phyloP scores from a whole-genome alignment of 2,888 invertebrate species.

The Tiphia femorata region DNA sequence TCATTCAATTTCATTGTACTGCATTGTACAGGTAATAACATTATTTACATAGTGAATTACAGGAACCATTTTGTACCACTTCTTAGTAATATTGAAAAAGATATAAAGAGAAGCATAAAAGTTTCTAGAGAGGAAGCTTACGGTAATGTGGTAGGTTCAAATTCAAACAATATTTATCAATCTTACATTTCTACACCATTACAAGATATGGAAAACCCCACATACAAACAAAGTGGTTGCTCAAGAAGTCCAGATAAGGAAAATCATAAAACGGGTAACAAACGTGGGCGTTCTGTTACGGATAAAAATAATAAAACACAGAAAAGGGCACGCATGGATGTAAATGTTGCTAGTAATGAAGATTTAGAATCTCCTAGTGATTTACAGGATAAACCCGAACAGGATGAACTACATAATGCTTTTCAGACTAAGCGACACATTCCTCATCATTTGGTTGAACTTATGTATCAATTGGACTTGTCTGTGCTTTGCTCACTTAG shows the following conservation, averaged over 20 bases:
- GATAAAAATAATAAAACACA: too few relatives aligned
- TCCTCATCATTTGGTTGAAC: conserved; percentile 41
- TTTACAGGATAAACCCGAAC: conserved; percentile 1
- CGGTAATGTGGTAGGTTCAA: conserved; percentile 1
- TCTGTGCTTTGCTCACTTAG: conserved; percentile 44
- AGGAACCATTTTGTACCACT: conserved; percentile 1
- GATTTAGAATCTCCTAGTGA: too few relatives aligned
- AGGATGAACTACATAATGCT: conserved; percentile 34
- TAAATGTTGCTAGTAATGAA: too few relatives aligned
- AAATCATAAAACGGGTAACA: too few relatives aligned
- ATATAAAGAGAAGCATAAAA: conserved; percentile 1
- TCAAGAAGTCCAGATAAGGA: too few relatives aligned
- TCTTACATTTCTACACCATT: not conserved
- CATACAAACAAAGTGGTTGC: too few relatives aligned
- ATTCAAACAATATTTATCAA: conserved; percentile 1
- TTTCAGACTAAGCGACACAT: conserved; percentile 30
- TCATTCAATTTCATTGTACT: too few relatives aligned
- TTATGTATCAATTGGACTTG: conserved; percentile 49
- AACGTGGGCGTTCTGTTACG: too few relatives aligned
- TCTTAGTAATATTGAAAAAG: conserved; percentile 1
- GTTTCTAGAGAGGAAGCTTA: conserved; percentile 1
- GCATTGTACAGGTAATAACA: conserved; percentile 1
- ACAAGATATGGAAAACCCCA: too few relatives aligned
- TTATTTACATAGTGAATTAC: conserved; percentile 1
- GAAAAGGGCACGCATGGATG: too few relatives aligned